Evolutionary conservation across 2,113 vertebrate species (phyloP), one percentile per base, ranked within the genome.

Genomic region (Dromas ardeola): DNA sequence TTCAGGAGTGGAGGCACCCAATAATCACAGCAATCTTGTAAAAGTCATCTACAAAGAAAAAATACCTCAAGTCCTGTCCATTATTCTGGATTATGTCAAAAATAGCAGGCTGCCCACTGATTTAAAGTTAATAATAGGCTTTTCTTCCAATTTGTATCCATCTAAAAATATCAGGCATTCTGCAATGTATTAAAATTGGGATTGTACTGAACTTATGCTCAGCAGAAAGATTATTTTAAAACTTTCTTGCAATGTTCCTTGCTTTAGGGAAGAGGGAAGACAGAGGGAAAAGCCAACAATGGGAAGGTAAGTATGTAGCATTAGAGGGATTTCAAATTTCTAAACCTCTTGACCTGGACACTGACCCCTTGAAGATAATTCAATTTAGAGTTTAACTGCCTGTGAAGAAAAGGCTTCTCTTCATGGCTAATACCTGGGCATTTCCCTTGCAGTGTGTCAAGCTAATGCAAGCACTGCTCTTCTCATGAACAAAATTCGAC

Each of bases 41-140:
- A 66, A 93, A 91, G 40, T 72, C 30, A 90, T 65, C 67, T 69
- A 49, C 15, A 82, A 85, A 91, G 70, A 81, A 96, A 96, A 94
- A 93, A 47, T 38, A 67, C 11, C 20, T 42, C 13, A 91, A 87
- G 22, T 76, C 30, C 16, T 43, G 36, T 42, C 21, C 23, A 43
- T 77, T 77, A 58, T 21, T 58, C 62, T 62, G 65, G 90, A 82
- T 58, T 82, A 61, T 29, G 17, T 72, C 42, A 58, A 90, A 96
- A 89, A 90, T 32, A 85, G 18, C 29, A 85, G 38, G 23, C 49
- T 89, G 56, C 13, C 43, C 40, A 72, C 9, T 66, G 20, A 47
- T 87, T 91, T 56, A 62, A 90, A 74, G 29, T 61, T 82, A 87
- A 42, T 72, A 96, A 58, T 17, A 70, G 36, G 17, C 3, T 77